These are phyloP conservation scores for Rambutsinella grinnellia DNA, from an alignment of 2,888 invertebrate species.

Conservation along the genomic window DNA sequence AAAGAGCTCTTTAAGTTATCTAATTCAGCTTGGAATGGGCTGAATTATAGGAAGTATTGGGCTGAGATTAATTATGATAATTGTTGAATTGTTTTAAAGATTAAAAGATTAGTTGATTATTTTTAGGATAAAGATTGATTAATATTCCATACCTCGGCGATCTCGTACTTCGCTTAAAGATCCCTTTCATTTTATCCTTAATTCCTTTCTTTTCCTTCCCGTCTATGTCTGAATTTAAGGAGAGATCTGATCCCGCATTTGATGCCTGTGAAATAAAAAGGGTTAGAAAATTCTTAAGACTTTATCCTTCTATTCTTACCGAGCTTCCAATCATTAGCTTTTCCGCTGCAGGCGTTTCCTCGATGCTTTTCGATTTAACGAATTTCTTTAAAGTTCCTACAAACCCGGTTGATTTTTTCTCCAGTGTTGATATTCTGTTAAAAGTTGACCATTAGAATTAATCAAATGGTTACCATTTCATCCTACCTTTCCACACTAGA, in stretches of 20 bases:
- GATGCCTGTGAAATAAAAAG: conserved; percentile 63
- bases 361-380: conserved; percentile 86
- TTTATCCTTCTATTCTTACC: conserved; percentile 58
- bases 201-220: conserved; percentile 79
- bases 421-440: conserved; percentile 82
- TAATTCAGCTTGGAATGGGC: neutral
- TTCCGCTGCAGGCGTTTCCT: conserved; percentile 72
- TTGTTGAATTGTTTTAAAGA: too few relatives aligned
- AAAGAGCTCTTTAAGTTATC: neutral
- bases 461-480: neutral
- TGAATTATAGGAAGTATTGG: too few relatives aligned
- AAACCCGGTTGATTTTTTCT: conserved; percentile 78
- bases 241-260: conserved; percentile 81
- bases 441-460: neutral
- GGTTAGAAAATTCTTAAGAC: neutral
- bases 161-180: conserved; percentile 81
- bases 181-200: conserved; percentile 84
- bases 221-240: conserved; percentile 72
- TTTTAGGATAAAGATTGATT: too few relatives aligned
- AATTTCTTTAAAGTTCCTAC: conserved; percentile 85
- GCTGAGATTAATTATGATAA: too few relatives aligned
- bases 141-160: conserved; percentile 75
- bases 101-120: too few relatives aligned
- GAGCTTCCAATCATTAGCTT: conserved; percentile 45
- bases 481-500: conserved; percentile 82